Conservation (phyloP, 2,113 vertebrate genomes). For the Gobio gobio region DNA sequence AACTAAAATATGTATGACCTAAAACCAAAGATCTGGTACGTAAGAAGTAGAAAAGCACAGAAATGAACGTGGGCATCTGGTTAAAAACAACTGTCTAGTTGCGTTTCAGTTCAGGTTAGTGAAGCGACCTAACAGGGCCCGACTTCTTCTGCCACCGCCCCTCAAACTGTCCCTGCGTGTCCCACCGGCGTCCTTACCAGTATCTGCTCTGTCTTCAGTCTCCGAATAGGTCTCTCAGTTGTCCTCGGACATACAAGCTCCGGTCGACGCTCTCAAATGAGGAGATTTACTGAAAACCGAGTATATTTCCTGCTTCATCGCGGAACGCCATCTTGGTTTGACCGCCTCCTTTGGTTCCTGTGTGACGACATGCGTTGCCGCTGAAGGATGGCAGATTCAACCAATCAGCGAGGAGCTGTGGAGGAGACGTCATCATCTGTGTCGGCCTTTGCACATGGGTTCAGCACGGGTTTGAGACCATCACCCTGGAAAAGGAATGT, state of each 20-base stretch:
- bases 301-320: conserved; percentile 77
- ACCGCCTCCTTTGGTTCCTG: conserved; percentile 70
- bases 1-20: neutral
- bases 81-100: conserved; percentile 48
- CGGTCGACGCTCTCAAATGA: conserved; percentile 18
- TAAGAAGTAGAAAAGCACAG: neutral
- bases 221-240: conserved; percentile 61
- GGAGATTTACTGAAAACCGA: conserved; percentile 72
- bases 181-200: conserved; percentile 64
- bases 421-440: neutral
- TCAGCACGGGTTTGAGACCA: conserved; percentile 34
- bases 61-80: neutral
- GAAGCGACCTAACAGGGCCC: conserved; percentile 52
- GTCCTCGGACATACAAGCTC: conserved; percentile 33
- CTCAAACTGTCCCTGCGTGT: conserved; percentile 44
- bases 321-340: conserved; percentile 81
- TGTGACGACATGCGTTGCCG: conserved; percentile 64
- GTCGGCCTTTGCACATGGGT: conserved; percentile 17
- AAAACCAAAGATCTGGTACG: neutral
- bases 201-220: conserved; percentile 64
- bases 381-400: conserved; percentile 54
- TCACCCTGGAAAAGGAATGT: neutral
- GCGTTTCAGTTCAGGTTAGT: conserved; percentile 41
- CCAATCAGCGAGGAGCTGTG: conserved; percentile 38
- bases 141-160: conserved; percentile 73